Percentiles rank a stretch among this genome's conserved stretches.
These are phyloP conservation scores for Phenganax marumi DNA, from an alignment of 92 coral and sea anemone genomes.

Conservation along the genomic window DNA sequence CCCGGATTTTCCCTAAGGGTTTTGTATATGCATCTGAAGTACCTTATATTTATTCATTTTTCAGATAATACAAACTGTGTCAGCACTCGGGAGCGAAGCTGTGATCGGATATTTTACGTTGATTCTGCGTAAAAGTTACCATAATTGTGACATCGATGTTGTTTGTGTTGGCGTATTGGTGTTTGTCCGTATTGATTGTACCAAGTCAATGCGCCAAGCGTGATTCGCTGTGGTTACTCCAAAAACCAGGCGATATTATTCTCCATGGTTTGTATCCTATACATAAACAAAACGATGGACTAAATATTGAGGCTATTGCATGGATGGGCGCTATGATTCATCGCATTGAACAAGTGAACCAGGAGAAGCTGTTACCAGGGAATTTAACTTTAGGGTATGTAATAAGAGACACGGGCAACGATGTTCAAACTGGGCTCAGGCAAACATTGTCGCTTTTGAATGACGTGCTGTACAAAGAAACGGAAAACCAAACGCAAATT, in stretches of 20 bases:
- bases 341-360: slow-evolving; percentile 16
- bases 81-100: background rate
- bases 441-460: slow-evolving; percentile 30
- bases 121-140: background rate
- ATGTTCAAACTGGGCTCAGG: slow-evolving; percentile 16
- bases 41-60: slow-evolving; percentile 17
- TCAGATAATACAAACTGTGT: slow-evolving; percentile 20
- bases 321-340: slow-evolving; percentile 41
- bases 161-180: background rate
- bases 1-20: slow-evolving; percentile 25
- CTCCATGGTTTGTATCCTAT: slow-evolving; percentile 23
- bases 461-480: slow-evolving; percentile 23
- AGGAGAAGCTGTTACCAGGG: slow-evolving; percentile 13
- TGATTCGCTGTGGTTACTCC: slow-evolving; percentile 15
- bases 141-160: too few relatives aligned
- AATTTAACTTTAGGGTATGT: slow-evolving; percentile 20
- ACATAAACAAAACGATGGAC: background rate
- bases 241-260: slow-evolving; percentile 20
- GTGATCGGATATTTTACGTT: background rate
- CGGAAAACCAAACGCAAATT: background rate
- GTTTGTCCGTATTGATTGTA: background rate
- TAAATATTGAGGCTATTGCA: slow-evolving; percentile 6
- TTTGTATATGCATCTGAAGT: slow-evolving; percentile 12
- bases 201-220: background rate
- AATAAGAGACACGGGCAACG: slow-evolving; percentile 22